Percentiles rank a stretch among this genome's conserved stretches.
These are phyloP conservation scores for Ormia ochracea DNA, from an alignment of 2,888 invertebrate species.

Conservation along the genomic window DNA sequence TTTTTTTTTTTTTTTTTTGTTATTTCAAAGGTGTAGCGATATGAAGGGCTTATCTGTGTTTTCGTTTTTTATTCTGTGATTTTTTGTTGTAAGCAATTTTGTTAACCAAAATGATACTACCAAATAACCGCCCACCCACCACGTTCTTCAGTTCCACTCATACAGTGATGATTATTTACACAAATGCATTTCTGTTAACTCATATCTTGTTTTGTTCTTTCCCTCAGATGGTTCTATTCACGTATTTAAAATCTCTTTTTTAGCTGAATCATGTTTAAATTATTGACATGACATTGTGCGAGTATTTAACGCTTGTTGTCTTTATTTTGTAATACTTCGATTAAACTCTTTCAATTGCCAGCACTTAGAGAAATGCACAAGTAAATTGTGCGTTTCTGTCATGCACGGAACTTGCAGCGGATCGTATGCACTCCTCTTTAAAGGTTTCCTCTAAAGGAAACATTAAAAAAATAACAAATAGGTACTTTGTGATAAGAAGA, in stretches of 20 bases:
- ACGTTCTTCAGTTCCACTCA: conserved; percentile 18
- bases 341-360: not conserved
- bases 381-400: no score
- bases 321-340: conserved; percentile 27
- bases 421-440: no score
- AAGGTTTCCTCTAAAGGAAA: no score
- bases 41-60: conserved; percentile 34
- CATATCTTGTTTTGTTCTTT: conserved; percentile 41
- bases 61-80: conserved; percentile 1
- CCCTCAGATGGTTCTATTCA: not conserved
- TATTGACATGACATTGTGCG: conserved; percentile 29
- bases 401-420: no score
- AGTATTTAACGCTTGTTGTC: conserved; percentile 45
- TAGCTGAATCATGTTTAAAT: conserved; percentile 56
- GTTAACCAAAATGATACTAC: conserved; percentile 39
- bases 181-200: conserved; percentile 28
- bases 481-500: no score
- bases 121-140: conserved; percentile 56
- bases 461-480: no score
- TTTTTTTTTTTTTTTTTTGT: conserved; percentile 8
- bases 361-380: not conserved
- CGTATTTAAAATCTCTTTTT: conserved; percentile 9
- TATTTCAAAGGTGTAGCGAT: conserved; percentile 52
- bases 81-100: conserved; percentile 26
- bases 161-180: not conserved